Evolutionary conservation across 1,140 invertebrate genomes (phyloP), one percentile per base, ranked within the genome.

Genomic region (Drepana arcuata): DNA sequence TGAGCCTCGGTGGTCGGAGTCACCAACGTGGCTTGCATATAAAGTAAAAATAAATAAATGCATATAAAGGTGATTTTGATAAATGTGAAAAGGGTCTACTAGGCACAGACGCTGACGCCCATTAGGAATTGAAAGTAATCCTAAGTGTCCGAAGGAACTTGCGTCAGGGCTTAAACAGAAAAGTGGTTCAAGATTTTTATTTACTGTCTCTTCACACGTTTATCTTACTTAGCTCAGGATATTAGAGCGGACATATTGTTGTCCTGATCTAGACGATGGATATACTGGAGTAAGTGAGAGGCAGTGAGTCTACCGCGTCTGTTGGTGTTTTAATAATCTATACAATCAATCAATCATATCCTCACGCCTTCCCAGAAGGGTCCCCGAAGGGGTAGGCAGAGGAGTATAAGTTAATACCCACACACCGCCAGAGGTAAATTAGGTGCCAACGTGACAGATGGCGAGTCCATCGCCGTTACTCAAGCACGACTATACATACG

Each of bases 1-100:
- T 34, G 0, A 16, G 21, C 2, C 29, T 12, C 18, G 1, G 16
- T 45, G 35, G 35, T 36, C 42, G 2, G 35, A 45, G 21, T 38
- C 42, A 1, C 42, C 42, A 2, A 34, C 25, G 0, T 45, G 42
- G 42, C 15, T 45, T 1, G 42, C n/a, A n/a, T n/a, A n/a, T n/a
- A n/a, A n/a, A n/a, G n/a, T n/a, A n/a, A n/a, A n/a, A n/a, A n/a
- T n/a, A n/a, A n/a, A n/a, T n/a, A n/a, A n/a, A n/a, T n/a, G n/a
- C 42, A 9, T 38, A 14, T 28, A 45, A 39, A 39, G 32, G 36
- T 12, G 18, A 32, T 11, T 29, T 38, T 10, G 12, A 15, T 3
- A 32, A 34, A 39, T 45, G 42, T 23, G 31, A 38, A 11, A 34
- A 25, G 10, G 14, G 11, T 10, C 21, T 45, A 1, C 14, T 35